phyloP scores from a whole-genome alignment of 2,888 invertebrate species.

The Drosophila nigritarsus region DNA sequence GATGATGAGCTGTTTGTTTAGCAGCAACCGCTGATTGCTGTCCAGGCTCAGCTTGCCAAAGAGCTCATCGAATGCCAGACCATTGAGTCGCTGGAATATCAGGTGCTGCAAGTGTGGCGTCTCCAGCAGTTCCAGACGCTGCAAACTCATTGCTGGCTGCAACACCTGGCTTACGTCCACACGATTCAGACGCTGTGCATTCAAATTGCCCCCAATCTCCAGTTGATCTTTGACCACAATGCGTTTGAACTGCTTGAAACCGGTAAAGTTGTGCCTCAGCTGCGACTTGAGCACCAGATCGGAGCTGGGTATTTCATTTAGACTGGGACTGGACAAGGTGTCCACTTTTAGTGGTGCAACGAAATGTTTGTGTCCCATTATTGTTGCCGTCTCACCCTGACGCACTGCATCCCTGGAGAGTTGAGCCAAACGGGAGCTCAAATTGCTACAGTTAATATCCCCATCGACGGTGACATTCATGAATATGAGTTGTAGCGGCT shows the following conservation, averaged over 20 bases:
- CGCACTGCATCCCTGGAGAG: slow-evolving; percentile 69
- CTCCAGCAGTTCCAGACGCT: slow-evolving; percentile 64
- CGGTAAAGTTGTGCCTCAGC: slow-evolving; percentile 44
- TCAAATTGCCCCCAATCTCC: slow-evolving; percentile 44
- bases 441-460: slow-evolving; percentile 55
- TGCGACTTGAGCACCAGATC: slow-evolving; percentile 66
- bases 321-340: slow-evolving; percentile 28
- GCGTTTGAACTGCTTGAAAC: slow-evolving; percentile 65
- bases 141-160: slow-evolving; percentile 61
- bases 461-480: slow-evolving; percentile 73
- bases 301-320: slow-evolving; percentile 63
- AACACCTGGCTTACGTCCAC: slow-evolving; percentile 54
- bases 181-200: slow-evolving; percentile 62
- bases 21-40: slow-evolving; percentile 53
- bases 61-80: slow-evolving; percentile 71
- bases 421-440: slow-evolving; percentile 66
- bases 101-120: slow-evolving; percentile 58
- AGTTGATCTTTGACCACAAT: slow-evolving; percentile 59
- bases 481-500: slow-evolving; percentile 64
- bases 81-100: slow-evolving; percentile 75
- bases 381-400: slow-evolving; percentile 61
- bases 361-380: slow-evolving; percentile 75
- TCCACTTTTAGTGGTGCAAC: slow-evolving; percentile 56
- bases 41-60: slow-evolving; percentile 55
- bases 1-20: slow-evolving; percentile 79